phyloP scores from a whole-genome alignment of 1,140 invertebrate genomes.

The Octopus bimaculoides region DNA sequence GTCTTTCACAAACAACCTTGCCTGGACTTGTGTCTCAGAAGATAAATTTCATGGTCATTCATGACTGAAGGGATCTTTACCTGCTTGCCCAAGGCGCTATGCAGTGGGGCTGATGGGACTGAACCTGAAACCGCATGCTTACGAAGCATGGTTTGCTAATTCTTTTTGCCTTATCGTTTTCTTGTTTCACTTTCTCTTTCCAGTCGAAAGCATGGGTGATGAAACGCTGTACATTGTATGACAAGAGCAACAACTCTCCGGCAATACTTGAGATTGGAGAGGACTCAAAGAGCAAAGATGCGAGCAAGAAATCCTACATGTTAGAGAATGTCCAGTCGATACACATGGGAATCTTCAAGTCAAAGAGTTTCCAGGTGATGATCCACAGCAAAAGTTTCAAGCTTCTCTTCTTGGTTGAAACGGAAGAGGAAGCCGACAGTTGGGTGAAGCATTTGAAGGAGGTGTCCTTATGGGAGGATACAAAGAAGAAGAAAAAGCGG shows the following conservation, averaged over 20 bases:
- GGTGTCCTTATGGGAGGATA: not conserved
- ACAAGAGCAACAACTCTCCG: not conserved
- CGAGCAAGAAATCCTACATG: not conserved
- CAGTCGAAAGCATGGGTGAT: not conserved
- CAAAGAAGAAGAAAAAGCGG: no score
- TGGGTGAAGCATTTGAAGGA: not conserved
- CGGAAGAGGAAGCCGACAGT: not conserved
- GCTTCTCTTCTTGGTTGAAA: not conserved
- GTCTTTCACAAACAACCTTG: no score
- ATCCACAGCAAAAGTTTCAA: not conserved
- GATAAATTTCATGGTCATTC: no score
- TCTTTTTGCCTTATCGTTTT: not conserved
- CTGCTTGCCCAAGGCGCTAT: no score
- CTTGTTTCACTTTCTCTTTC: not conserved
- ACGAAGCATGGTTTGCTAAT: no score
- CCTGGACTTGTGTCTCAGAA: no score
- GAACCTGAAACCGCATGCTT: no score
- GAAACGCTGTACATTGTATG: not conserved
- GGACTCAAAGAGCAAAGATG: not conserved
- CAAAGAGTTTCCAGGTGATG: not conserved
- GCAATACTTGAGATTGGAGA: not conserved
- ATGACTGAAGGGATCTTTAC: no score
- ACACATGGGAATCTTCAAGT: not conserved
- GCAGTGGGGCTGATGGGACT: no score
- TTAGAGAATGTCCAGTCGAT: not conserved